Conservation (phyloP, 2,113 vertebrate species). For the Eurystomus gularis region DNA sequence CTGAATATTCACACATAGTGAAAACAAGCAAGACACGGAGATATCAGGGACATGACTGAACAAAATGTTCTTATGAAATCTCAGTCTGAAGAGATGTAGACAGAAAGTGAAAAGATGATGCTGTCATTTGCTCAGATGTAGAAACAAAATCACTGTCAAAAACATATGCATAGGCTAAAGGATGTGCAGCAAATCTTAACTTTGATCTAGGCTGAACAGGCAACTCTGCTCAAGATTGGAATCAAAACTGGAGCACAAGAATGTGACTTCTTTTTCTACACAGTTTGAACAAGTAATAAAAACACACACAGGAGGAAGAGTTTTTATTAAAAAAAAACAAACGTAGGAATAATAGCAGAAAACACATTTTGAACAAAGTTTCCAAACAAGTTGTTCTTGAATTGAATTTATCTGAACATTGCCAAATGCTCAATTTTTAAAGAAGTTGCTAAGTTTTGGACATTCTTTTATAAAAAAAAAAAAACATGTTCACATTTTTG, state of each 20-base stretch:
- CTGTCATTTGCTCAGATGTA: background rate
- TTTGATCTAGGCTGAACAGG: background rate
- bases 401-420: background rate
- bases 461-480: background rate
- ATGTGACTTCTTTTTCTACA: background rate
- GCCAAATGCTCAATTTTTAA: background rate
- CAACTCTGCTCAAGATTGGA: background rate
- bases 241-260: background rate
- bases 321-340: background rate
- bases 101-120: background rate
- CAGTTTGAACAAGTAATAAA: background rate
- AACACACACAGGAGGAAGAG: background rate
- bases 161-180: background rate
- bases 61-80: background rate
- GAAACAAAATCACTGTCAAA: conserved; percentile 24
- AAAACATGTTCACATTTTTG: background rate
- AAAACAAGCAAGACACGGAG: background rate
- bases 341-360: background rate
- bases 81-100: background rate
- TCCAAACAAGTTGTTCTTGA: background rate
- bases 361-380: background rate
- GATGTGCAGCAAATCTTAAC: background rate
- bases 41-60: background rate
- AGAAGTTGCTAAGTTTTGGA: background rate
- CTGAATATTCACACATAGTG: background rate